phyloP scores from a whole-genome alignment of 2,797 vertebrate species.

The Sylvilagus floridanus region DNA sequence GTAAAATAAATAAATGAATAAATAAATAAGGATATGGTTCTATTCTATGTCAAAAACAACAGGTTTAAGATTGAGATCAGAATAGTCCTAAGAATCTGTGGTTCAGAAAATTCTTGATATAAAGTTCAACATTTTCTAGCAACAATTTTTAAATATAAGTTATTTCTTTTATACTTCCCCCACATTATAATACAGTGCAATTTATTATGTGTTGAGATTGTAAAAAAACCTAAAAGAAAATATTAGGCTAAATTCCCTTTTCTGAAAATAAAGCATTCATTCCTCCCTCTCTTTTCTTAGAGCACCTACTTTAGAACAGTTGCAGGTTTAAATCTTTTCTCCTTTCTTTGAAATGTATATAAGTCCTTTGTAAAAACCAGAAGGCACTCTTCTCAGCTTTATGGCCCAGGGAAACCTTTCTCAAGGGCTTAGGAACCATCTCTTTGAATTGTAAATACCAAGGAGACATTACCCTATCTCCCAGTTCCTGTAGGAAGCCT shows the following conservation, averaged over 20 bases:
- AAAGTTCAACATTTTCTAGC: neutral
- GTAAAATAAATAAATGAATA: neutral
- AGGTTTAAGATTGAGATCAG: neutral
- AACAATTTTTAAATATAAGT: neutral
- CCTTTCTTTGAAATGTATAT: neutral
- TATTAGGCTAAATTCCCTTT: neutral
- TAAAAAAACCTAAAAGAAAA: neutral
- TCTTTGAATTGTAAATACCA: neutral
- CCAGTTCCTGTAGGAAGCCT: neutral
- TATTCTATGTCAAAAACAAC: neutral
- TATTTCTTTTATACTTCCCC: neutral
- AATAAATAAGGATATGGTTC: neutral
- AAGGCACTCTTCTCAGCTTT: neutral
- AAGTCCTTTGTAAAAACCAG: neutral
- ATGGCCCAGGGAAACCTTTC: neutral
- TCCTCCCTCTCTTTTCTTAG: neutral
- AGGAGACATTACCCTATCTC: neutral
- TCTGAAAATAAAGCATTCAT: neutral
- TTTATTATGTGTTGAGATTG: neutral
- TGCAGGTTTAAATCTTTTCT: neutral
- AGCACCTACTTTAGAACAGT: neutral
- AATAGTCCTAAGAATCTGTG: neutral
- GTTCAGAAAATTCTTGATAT: neutral
- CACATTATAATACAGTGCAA: neutral
- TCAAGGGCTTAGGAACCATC: neutral